Evolutionary conservation across 2,797 vertebrate genomes (phyloP), one percentile per base, ranked within the genome.

Genomic region (Pristis pectinata): DNA sequence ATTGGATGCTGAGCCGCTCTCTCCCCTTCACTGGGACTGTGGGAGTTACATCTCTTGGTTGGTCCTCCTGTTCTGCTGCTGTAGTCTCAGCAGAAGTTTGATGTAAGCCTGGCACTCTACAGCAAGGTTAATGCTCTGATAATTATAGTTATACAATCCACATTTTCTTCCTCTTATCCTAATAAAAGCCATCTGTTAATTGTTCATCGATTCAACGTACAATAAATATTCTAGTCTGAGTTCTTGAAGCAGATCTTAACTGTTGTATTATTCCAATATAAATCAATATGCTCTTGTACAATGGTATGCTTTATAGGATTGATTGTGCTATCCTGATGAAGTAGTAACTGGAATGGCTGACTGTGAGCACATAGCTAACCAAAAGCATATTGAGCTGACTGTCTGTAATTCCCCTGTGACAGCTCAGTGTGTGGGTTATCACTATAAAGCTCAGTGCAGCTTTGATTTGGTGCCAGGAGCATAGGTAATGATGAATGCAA

Each of bases 241-340:
- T 17, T 91, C n/a, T 91, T 91, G 37, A 67, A 67, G 87, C 17
- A 41, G 61, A 11, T 41, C 61, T 67, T 91, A 91, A 67, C n/a
- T 91, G 87, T 41, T 91, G 87, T 10, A 91, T 91, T 91, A 91
- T 91, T 91, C 61, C 61, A 41, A 67, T 91, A 41, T 67, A 67
- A 91, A 91, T 91, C 87, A 67, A 67, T 91, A 22, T 5, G 37
- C 2, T 91, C 64, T 67, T 64, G 19, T 91, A 41, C 59, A 67
- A 67, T 64, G 87, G 83, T 34, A n/a, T 59, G 83, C 61, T 64
- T 91, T 91, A 22, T 9, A 64, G 61, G 61, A 91, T 91, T 91
- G 87, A 91, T 91, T 64, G 61, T 37, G 59, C 61, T 53, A 24
- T 41, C 17, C 87, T 67, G 19, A 37, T 67, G n/a, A 61, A 91